These are phyloP conservation scores for Mionectes olivaceus DNA, from an alignment of 2,797 vertebrate species.

Conservation along the genomic window DNA sequence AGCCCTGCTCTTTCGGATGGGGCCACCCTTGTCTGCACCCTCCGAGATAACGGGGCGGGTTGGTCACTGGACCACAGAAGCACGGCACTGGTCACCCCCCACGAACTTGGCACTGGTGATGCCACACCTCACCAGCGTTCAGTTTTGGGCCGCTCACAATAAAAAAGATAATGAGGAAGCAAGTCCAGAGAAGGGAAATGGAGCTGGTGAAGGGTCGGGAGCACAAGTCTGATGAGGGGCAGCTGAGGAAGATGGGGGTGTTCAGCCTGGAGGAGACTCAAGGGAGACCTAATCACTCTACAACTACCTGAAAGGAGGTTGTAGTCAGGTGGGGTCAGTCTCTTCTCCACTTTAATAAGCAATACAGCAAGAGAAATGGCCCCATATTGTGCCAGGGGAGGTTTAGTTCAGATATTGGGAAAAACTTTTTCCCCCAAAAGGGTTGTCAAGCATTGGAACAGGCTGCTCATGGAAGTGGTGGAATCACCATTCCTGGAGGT, in stretches of 20 bases:
- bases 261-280: not conserved
- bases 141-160: not conserved
- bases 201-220: not conserved
- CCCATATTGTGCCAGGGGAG: not conserved
- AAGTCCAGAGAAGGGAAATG: not conserved
- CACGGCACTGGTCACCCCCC: rapidly evolving
- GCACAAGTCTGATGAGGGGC: not conserved
- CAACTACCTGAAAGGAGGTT: not conserved
- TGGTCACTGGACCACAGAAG: not conserved
- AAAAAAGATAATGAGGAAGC: not conserved
- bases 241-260: not conserved
- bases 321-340: not conserved
- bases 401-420: not conserved
- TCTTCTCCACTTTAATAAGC: not conserved
- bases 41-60: not conserved
- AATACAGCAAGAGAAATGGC: not conserved
- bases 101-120: not conserved
- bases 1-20: not conserved
- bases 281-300: not conserved
- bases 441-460: not conserved
- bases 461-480: not conserved
- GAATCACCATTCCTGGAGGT: not conserved
- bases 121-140: rapidly evolving
- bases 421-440: not conserved
- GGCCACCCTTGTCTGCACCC: too few relatives aligned